phyloP scores from a whole-genome alignment of 37 sponge, comb jelly and placozoan genomes.

The Haliclona indistincta region DNA sequence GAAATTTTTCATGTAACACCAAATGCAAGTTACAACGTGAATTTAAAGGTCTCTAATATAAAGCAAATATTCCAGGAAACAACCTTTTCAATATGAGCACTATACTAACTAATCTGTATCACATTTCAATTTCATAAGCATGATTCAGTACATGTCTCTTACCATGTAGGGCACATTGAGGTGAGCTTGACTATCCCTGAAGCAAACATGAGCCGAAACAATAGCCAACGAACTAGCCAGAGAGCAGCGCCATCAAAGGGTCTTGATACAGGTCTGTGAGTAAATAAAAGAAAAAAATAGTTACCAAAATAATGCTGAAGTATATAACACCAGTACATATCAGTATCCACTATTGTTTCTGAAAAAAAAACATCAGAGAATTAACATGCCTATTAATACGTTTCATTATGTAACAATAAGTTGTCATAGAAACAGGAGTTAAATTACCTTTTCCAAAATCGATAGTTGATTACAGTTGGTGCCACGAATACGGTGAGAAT shows the following conservation, averaged over 20 bases:
- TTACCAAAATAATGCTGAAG: not conserved
- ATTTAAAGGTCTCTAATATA: too few species aligned
- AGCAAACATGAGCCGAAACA: constrained; percentile 98
- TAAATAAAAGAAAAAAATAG: not conserved
- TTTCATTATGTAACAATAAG: too few species aligned
- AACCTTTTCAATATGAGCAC: too few species aligned
- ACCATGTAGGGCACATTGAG: constrained; percentile 92
- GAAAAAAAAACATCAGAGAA: not conserved
- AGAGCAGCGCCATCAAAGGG: constrained; percentile 57
- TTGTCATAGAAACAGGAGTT: too few species aligned
- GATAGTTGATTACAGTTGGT: constrained; percentile 58
- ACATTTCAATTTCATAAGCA: too few species aligned
- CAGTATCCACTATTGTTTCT: too few species aligned
- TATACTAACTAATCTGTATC: too few species aligned
- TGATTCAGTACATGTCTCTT: not conserved
- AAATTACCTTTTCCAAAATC: constrained; percentile 38
- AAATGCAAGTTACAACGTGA: too few species aligned
- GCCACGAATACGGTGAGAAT: constrained; percentile 87
- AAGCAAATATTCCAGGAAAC: too few species aligned
- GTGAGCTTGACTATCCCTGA: constrained; percentile 96
- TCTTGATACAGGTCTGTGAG: constrained; percentile 22
- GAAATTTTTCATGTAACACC: too few species aligned
- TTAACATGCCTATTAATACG: too few species aligned
- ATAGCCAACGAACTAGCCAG: constrained; percentile 92
- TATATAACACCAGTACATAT: too few species aligned